Conservation (phyloP, 1,140 invertebrate genomes). For the Muscidifurax raptorellus region DNA sequence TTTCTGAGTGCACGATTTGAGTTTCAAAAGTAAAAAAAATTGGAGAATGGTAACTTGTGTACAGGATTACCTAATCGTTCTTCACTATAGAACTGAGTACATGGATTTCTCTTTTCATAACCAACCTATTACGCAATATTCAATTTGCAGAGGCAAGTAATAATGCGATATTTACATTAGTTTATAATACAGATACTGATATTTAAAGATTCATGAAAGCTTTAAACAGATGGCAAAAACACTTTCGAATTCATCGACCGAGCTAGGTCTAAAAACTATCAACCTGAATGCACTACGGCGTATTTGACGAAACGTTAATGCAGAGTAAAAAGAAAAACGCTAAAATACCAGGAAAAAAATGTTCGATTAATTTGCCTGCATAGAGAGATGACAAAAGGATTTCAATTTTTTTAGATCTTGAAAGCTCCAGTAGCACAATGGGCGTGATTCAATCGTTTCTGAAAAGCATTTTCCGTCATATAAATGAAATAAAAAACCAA, state of each 20-base stretch:
- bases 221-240: no score
- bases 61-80: not conserved
- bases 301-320: not conserved
- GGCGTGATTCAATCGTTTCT: slow-evolving; percentile 23
- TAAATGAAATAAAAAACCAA: not conserved
- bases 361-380: not conserved
- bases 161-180: no score
- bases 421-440: not conserved
- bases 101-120: not conserved
- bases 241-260: not conserved
- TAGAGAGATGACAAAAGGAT: not conserved
- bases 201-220: no score
- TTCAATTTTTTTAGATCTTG: not conserved
- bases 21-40: not conserved
- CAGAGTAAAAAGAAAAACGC: not conserved
- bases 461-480: not conserved
- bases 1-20: not conserved
- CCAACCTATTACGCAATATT: not conserved
- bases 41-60: not conserved
- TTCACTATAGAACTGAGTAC: not conserved
- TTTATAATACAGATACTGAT: no score
- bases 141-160: no score
- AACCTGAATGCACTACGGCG: not conserved
- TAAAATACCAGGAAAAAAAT: not conserved
- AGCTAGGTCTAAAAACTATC: not conserved